Conservation (phyloP, 2,113 vertebrate species). For the Acanthisitta chloris region DNA sequence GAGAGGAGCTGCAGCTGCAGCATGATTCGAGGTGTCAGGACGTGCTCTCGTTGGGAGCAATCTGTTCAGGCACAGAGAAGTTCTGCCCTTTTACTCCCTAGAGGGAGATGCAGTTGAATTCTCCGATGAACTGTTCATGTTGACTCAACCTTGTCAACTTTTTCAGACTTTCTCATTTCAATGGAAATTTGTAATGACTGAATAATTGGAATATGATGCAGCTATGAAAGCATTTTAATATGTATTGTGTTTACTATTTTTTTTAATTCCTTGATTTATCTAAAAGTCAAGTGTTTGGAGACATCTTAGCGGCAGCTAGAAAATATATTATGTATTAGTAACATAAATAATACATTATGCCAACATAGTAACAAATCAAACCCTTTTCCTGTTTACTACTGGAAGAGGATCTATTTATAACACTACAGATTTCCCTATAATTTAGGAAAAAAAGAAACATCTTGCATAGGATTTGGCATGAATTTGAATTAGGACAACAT, state of each 20-base stretch:
- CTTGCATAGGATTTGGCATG: neutral
- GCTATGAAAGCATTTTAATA: neutral
- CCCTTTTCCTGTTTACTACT: constrained; percentile 6
- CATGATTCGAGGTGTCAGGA: neutral
- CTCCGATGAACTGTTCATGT: fast-evolving
- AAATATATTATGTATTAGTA: neutral
- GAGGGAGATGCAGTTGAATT: neutral
- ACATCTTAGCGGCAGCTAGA: neutral
- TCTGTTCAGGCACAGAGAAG: neutral
- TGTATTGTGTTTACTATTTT: neutral
- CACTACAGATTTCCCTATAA: neutral
- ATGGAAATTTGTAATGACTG: neutral
- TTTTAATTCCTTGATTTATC: neutral
- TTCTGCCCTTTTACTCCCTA: neutral
- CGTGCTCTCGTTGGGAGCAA: neutral
- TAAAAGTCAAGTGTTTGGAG: neutral
- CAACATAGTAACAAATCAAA: constrained; percentile 17
- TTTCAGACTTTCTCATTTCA: neutral
- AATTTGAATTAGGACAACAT: neutral
- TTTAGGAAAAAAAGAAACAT: neutral
- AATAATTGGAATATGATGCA: neutral
- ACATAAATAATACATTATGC: neutral
- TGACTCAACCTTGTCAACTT: neutral
- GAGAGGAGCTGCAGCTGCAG: neutral
- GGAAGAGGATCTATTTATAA: constrained; percentile 3